A percentile compares a stretch with the other conserved stretches of the same genome.
Conservation (phyloP, 2,888 invertebrate species). For the Harpagoxenus sublaevis region DNA sequence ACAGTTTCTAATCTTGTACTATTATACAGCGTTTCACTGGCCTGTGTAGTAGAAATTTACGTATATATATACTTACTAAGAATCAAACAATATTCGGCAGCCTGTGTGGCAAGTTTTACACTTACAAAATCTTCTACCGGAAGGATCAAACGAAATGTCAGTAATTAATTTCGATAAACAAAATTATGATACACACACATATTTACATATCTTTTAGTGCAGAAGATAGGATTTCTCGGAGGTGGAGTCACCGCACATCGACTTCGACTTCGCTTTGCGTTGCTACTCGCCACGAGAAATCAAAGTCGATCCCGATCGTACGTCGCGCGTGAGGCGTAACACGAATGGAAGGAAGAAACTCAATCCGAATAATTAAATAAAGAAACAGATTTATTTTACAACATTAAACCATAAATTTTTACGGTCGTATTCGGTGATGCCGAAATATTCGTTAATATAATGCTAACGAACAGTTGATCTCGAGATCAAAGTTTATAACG, state of each 20-base stretch:
- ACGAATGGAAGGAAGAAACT: conserved; percentile 69
- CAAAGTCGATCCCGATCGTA: not conserved
- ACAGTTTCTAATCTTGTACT: conserved; percentile 82
- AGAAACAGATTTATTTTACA: conserved; percentile 79
- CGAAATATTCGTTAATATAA: conserved; percentile 79
- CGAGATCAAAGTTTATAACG: conserved; percentile 12
- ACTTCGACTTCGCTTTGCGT: not conserved
- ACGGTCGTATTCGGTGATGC: conserved; percentile 79
- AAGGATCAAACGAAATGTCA: not conserved
- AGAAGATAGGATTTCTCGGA: conserved; percentile 9
- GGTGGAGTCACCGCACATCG: not conserved
- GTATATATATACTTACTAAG: conserved; percentile 46
- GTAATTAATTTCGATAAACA: conserved; percentile 11
- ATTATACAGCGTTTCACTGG: conserved; percentile 79
- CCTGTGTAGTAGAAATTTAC: conserved; percentile 81
- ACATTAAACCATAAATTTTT: conserved; percentile 68
- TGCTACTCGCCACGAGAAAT: conserved; percentile 8
- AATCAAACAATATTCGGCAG: conserved; percentile 44
- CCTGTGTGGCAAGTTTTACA: conserved; percentile 27
- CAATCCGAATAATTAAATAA: conserved; percentile 75
- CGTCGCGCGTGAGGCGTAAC: not conserved
- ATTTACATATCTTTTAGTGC: conserved; percentile 5
- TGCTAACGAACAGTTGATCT: not conserved
- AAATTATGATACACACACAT: conserved; percentile 29
- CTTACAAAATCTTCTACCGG: not conserved